phyloP scores from a whole-genome alignment of 2,113 vertebrate species.

The Ptilonorhynchus violaceus region DNA sequence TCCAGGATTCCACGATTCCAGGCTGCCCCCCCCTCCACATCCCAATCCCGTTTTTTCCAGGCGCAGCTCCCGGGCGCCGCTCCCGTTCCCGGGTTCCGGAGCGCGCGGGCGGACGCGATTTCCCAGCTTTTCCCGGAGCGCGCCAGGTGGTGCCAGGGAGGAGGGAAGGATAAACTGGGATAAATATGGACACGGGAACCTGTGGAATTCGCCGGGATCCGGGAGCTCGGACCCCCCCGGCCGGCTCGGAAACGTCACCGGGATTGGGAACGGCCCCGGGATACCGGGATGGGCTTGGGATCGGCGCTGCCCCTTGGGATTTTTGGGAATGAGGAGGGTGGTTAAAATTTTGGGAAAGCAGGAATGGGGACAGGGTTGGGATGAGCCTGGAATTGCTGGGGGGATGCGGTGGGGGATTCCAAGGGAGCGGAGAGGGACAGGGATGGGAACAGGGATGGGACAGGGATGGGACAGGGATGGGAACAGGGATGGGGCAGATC shows the following conservation, averaged over 20 bases:
- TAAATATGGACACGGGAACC: too few species aligned
- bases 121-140: not conserved
- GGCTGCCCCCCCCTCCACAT: not conserved
- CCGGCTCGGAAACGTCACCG: too few species aligned
- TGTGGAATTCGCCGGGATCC: too few species aligned
- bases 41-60: not conserved
- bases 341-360: not conserved
- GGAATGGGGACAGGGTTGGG: accelerated
- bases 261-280: not conserved
- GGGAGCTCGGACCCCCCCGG: not conserved
- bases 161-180: too few species aligned
- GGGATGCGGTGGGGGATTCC: not conserved
- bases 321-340: not conserved
- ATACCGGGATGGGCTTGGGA: accelerated
- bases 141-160: too few species aligned
- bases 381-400: accelerated
- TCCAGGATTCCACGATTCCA: not conserved
- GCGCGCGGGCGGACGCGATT: not conserved
- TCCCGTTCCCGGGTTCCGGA: not conserved
- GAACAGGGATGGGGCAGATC: not conserved
- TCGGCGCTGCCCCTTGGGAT: not conserved
- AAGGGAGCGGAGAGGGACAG: not conserved
- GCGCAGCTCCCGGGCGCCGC: not conserved
- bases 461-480: not conserved
- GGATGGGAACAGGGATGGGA: not conserved